Percentiles rank a stretch among this genome's conserved stretches.
Conservation (phyloP, 92 coral and sea anemone species). For the Bergia puertoricense region DNA sequence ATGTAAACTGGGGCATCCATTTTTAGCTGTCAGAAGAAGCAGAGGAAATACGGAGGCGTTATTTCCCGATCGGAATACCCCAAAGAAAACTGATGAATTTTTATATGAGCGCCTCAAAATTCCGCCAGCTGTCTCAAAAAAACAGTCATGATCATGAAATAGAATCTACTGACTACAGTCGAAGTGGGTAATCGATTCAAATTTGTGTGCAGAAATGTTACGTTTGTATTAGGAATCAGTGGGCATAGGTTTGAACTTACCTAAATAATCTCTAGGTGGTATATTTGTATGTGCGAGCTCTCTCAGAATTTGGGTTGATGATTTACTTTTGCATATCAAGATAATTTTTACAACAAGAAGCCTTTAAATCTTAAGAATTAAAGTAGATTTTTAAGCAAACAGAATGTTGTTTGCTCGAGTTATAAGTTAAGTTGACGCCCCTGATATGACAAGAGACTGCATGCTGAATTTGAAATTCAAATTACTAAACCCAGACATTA, state of each 20-base stretch:
- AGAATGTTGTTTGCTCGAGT: background rate
- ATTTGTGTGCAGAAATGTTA: background rate
- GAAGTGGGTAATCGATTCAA: background rate
- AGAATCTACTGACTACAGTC: background rate
- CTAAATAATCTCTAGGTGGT: slow-evolving; percentile 8
- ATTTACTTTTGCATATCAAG: background rate
- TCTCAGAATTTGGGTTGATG: background rate
- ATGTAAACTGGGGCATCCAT: slow-evolving; percentile 79
- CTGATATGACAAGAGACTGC: background rate
- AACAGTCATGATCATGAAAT: background rate
- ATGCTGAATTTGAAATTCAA: slow-evolving; percentile 9
- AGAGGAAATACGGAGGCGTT: background rate
- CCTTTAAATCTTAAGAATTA: background rate
- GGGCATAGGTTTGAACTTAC: background rate
- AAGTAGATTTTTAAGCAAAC: background rate
- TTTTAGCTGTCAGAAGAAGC: slow-evolving; percentile 12
- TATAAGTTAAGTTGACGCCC: slow-evolving; percentile 33
- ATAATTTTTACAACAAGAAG: background rate
- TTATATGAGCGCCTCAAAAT: background rate
- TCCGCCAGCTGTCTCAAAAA: background rate
- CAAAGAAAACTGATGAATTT: no score
- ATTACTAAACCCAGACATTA: background rate
- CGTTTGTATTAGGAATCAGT: slow-evolving; percentile 3
- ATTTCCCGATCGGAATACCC: no score
- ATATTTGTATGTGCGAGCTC: background rate